Percentiles rank a stretch among this genome's conserved stretches.
Evolutionary conservation across 2,797 vertebrate genomes (phyloP).

Genomic region (Mareca strepera): DNA sequence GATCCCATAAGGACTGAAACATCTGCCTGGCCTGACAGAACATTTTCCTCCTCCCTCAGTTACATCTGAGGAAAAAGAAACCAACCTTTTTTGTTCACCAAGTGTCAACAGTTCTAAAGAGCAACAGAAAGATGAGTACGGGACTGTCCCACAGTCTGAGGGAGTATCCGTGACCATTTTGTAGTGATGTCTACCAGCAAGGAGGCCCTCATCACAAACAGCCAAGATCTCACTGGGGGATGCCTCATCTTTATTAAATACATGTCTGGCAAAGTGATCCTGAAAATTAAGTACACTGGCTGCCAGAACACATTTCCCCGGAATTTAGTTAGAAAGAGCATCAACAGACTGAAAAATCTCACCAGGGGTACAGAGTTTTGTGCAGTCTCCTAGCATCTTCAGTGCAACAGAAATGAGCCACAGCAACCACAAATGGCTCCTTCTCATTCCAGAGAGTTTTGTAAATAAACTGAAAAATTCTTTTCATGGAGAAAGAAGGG

Average conservation of each 20-base stretch:
- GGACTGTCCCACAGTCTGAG: not conserved
- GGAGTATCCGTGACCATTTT: not conserved
- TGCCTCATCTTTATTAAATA: slow-evolving; percentile 38
- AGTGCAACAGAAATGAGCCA: slow-evolving; percentile 72
- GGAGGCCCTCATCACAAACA: slow-evolving; percentile 15
- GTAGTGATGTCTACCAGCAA: not conserved
- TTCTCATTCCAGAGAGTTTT: slow-evolving; percentile 79
- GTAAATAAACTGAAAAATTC: slow-evolving; percentile 80
- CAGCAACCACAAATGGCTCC: slow-evolving; percentile 78
- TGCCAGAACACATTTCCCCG: slow-evolving; percentile 34
- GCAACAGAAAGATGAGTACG: not conserved
- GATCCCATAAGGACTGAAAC: not conserved
- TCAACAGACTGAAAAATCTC: slow-evolving; percentile 43
- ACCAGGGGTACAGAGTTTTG: slow-evolving; percentile 64
- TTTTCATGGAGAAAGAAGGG: slow-evolving; percentile 49
- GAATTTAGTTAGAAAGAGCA: slow-evolving; percentile 40
- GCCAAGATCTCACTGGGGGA: slow-evolving; percentile 10
- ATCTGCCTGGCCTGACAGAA: not conserved
- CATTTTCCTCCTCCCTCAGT: not conserved
- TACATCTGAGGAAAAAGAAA: not conserved
- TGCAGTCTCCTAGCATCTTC: slow-evolving; percentile 69
- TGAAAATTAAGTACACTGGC: slow-evolving; percentile 28
- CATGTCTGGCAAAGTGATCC: slow-evolving; percentile 22
- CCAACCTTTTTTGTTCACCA: not conserved
- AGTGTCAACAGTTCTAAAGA: slow-evolving; percentile 1